phyloP scores from a whole-genome alignment of 2,888 invertebrate species.

The Petrophora chlorosata region DNA sequence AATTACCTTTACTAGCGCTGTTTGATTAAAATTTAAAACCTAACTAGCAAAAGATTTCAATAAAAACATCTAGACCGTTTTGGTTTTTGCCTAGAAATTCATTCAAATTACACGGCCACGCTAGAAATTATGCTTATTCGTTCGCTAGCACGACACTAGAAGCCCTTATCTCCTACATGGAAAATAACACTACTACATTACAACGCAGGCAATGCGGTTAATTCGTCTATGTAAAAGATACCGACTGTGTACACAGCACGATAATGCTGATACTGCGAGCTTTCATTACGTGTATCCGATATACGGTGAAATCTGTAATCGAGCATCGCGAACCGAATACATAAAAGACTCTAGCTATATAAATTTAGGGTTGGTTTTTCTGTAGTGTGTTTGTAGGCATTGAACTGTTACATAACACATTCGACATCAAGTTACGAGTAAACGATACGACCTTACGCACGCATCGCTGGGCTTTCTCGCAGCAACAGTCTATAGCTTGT shows the following conservation, averaged over 20 bases:
- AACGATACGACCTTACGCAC: conserved; percentile 73
- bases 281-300: conserved; percentile 57
- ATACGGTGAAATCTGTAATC: conserved; percentile 48
- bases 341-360: conserved; percentile 40
- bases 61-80: no score
- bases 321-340: conserved; percentile 39
- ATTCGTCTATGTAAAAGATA: conserved; percentile 23
- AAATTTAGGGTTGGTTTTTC: conserved; percentile 49
- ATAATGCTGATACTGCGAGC: conserved; percentile 58
- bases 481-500: conserved; percentile 36
- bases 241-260: conserved; percentile 27
- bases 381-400: conserved; percentile 49
- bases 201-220: conserved; percentile 7
- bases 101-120: background rate
- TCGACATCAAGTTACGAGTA: conserved; percentile 70
- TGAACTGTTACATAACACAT: conserved; percentile 68
- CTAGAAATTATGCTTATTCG: background rate
- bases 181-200: conserved; percentile 6
- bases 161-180: background rate
- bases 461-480: conserved; percentile 66
- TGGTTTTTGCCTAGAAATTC: background rate
- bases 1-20: no score
- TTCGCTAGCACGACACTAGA: background rate
- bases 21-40: no score
- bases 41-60: no score